Conservation (phyloP, 2,888 invertebrate species). For the Pyrocoelia pectoralis region DNA sequence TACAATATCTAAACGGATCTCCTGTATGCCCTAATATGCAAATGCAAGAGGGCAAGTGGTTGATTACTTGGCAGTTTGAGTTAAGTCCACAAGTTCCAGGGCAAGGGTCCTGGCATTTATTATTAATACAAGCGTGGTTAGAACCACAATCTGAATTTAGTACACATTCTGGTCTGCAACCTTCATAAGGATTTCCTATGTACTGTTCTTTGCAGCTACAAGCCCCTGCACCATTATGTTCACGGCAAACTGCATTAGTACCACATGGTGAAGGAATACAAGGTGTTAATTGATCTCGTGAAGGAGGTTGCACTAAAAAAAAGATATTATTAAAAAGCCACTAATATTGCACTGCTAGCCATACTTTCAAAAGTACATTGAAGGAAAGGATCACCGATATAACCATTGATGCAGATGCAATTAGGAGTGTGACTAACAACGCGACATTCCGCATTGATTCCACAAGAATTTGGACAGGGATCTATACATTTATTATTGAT, state of each 20-base stretch:
- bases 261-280: slow-evolving; percentile 67
- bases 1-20: slow-evolving; percentile 68
- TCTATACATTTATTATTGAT: slow-evolving; percentile 77
- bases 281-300: slow-evolving; percentile 52
- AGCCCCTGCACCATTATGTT: slow-evolving; percentile 73
- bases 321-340: neutral
- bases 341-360: neutral
- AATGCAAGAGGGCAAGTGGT: slow-evolving; percentile 70
- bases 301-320: slow-evolving; percentile 28
- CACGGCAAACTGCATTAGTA: slow-evolving; percentile 73
- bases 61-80: slow-evolving; percentile 63
- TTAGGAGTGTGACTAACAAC: slow-evolving; percentile 76
- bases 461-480: slow-evolving; percentile 80
- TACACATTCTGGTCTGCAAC: slow-evolving; percentile 65
- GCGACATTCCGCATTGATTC: slow-evolving; percentile 74
- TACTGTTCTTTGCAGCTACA: slow-evolving; percentile 76
- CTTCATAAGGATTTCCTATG: slow-evolving; percentile 77
- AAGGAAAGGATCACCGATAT: slow-evolving; percentile 70
- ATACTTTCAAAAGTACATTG: slow-evolving; percentile 60
- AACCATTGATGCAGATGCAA: slow-evolving; percentile 69
- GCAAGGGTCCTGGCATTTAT: slow-evolving; percentile 65
- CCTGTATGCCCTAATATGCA: slow-evolving; percentile 71
- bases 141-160: slow-evolving; percentile 57
- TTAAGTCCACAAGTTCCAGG: slow-evolving; percentile 63
- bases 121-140: slow-evolving; percentile 62